Evolutionary conservation across 2,888 invertebrate genomes (phyloP).

Genomic region (Gymnoscelis rufifasciata): DNA sequence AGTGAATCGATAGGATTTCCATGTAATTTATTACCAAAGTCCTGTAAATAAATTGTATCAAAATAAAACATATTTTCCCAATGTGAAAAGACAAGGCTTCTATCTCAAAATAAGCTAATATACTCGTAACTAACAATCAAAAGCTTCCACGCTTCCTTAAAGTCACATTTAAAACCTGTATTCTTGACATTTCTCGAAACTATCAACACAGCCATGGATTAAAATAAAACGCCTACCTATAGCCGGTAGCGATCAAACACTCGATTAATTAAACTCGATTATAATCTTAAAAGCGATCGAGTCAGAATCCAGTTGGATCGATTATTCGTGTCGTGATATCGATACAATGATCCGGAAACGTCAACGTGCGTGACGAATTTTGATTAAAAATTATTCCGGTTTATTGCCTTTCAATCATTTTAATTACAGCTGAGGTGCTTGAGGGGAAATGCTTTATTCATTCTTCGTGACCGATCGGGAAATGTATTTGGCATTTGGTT

Average conservation of each 20-base stretch:
- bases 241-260: slow-evolving; percentile 11
- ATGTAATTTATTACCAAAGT: too few relatives aligned
- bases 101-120: too few relatives aligned
- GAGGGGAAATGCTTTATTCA: not conserved
- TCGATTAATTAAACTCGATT: slow-evolving; percentile 15
- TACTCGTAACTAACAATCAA: too few relatives aligned
- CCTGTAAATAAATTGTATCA: too few relatives aligned
- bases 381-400: slow-evolving; percentile 40
- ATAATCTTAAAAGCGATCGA: slow-evolving; percentile 17
- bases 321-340: slow-evolving; percentile 26
- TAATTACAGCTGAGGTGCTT: not conserved
- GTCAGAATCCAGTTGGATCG: slow-evolving; percentile 29
- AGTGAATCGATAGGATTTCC: too few relatives aligned
- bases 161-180: too few relatives aligned
- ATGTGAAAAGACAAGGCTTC: too few relatives aligned
- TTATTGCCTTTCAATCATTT: slow-evolving; percentile 7
- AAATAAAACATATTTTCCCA: too few relatives aligned
- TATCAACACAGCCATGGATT: not conserved
- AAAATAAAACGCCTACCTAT: too few relatives aligned
- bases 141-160: too few relatives aligned
- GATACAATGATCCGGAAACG: slow-evolving; percentile 37
- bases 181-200: too few relatives aligned
- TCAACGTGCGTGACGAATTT: slow-evolving; percentile 34
- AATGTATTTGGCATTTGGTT: too few relatives aligned
- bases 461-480: not conserved